A percentile compares a stretch with the other conserved stretches of the same genome.
Evolutionary conservation across 2,888 invertebrate species (phyloP).

Genomic region (Adelphocoris suturalis): DNA sequence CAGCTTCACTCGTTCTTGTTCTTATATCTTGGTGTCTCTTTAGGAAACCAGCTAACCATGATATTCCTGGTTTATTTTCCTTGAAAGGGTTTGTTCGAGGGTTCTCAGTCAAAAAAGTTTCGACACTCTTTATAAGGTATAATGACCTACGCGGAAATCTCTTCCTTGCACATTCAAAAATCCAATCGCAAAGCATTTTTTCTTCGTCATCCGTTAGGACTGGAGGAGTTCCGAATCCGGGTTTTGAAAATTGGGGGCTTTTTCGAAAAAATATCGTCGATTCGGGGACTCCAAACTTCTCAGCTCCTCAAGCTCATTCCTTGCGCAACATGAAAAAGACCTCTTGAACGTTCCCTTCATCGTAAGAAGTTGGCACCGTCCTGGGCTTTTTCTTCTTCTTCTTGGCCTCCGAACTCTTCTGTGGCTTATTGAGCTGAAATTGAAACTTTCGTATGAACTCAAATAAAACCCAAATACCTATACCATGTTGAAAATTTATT

Average conservation of each 20-base stretch:
- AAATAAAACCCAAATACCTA: neutral
- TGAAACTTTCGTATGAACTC: neutral
- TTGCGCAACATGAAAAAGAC: neutral
- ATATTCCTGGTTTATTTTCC: slow-evolving; percentile 8
- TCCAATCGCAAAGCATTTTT: slow-evolving; percentile 77
- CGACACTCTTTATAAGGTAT: slow-evolving; percentile 75
- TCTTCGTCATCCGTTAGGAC: slow-evolving; percentile 76
- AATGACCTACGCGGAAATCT: slow-evolving; percentile 77
- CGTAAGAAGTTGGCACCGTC: neutral
- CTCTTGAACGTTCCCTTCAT: slow-evolving; percentile 1
- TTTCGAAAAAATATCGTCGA: slow-evolving; percentile 4
- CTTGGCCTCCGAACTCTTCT: neutral
- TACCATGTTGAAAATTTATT: neutral
- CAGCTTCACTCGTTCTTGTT: slow-evolving; percentile 44
- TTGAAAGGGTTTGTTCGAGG: slow-evolving; percentile 76
- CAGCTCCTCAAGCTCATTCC: slow-evolving; percentile 25
- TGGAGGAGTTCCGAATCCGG: slow-evolving; percentile 62
- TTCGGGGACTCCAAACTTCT: neutral
- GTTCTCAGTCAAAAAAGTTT: slow-evolving; percentile 74
- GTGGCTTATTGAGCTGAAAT: slow-evolving; percentile 21
- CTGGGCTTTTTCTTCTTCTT: slow-evolving; percentile 21
- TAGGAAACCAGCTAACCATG: slow-evolving; percentile 26
- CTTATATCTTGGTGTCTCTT: slow-evolving; percentile 35
- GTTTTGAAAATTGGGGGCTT: neutral
- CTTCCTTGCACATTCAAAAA: slow-evolving; percentile 76